phyloP scores from a whole-genome alignment of 2,113 vertebrate species.

The Saguinus midas region DNA sequence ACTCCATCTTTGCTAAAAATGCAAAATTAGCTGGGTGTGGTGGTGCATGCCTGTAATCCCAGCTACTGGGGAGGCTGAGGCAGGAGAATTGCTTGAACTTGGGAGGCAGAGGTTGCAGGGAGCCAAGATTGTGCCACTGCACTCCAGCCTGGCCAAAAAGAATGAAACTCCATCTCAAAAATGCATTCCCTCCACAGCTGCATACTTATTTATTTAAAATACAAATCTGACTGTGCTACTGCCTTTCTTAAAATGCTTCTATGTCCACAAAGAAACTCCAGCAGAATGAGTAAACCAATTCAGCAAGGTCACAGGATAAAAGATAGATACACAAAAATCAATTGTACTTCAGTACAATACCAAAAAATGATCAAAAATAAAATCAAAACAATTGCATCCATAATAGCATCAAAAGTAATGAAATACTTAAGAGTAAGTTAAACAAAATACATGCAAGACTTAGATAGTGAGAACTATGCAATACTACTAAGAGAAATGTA shows the following conservation, averaged over 20 bases:
- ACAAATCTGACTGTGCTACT: neutral
- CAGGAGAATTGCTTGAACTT: too few relatives aligned
- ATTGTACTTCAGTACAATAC: neutral
- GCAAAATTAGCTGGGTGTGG: too few relatives aligned
- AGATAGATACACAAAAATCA: neutral
- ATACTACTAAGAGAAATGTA: neutral
- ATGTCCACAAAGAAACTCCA: neutral
- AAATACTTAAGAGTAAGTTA: neutral
- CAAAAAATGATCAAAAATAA: neutral
- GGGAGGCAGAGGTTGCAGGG: too few relatives aligned
- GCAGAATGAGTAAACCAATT: neutral
- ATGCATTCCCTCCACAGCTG: neutral
- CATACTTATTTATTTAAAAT: constrained; percentile 37
- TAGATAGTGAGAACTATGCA: neutral
- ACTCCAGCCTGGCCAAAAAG: too few relatives aligned
- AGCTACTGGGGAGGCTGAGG: too few relatives aligned
- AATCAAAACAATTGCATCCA: neutral
- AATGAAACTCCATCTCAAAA: too few relatives aligned
- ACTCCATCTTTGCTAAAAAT: too few relatives aligned
- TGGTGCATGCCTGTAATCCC: too few relatives aligned
- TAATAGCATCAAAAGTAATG: neutral
- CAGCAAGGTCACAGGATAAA: neutral
- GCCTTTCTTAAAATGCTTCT: constrained; percentile 26
- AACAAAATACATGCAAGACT: neutral
- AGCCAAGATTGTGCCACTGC: too few relatives aligned